Base-by-base conservation (phyloP, 2,113 vertebrate genomes). In the Megaceryle torquata region DNA sequence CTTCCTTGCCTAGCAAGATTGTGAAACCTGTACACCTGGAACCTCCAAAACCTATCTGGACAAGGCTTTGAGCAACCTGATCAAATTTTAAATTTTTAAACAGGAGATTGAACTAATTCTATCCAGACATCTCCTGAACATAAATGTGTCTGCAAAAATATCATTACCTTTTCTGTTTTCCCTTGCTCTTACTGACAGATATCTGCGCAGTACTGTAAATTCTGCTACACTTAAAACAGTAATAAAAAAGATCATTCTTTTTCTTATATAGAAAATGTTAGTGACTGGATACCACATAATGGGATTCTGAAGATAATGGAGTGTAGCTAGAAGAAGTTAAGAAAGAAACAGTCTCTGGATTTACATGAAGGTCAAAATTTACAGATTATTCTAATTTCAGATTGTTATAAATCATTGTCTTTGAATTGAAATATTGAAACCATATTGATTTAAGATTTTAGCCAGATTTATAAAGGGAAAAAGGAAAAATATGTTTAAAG, bases 171-270 rank as follows among this genome's bases (percentile, higher is more conserved):
- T 85, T 63, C 5, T 72, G 6, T n/a, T 6, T 76, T 76, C 13
- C 9, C 4, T 80, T 77, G 5, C 5, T 0, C 14, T 78, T 10
- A 4, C 14, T 75, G 60, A 9, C 6, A 41, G 28, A 60, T 19
- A 59, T 35, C 44, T 51, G 46, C 6, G 46, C 9, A 70, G 2
- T 5, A 33, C 8, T 41, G 3, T 61, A 79, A 54, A 28, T 81
- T 75, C 33, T 79, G 11, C 7, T 46, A 59, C 20, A 26, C 13
- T 61, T 61, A 43, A 39, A 94, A 11, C 3, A 22, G 6, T 33
- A 65, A 56, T 29, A 1, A 53, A 25, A 10, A 5, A 4, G 2
- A 15, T 16, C 28, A 53, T 4, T 0, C 12, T 51, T 77, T 65
- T 60, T 24, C 24, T 41, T 59, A 17, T 16, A 11, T 19, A 48